phyloP scores from a whole-genome alignment of 2,797 vertebrate species.

The Neomorphus geoffroyi region DNA sequence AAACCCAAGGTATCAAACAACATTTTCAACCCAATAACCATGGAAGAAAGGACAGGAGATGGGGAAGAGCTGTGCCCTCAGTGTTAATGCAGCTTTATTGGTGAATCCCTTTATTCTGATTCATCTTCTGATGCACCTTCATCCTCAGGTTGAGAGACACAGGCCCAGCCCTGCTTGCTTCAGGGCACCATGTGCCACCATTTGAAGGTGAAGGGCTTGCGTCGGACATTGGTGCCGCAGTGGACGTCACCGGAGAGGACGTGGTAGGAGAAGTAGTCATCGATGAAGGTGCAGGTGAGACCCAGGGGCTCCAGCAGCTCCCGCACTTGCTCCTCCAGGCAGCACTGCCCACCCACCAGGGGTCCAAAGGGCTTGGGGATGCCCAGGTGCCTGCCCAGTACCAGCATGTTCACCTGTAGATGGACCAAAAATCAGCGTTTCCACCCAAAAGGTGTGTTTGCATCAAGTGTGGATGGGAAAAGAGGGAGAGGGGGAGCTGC shows the following conservation, averaged over 20 bases:
- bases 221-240: slow-evolving; percentile 88
- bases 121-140: not conserved
- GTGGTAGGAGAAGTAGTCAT: slow-evolving; percentile 86
- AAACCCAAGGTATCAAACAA: not conserved
- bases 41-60: not conserved
- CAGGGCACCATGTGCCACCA: slow-evolving; percentile 89
- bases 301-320: slow-evolving; percentile 83
- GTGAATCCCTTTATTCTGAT: not conserved
- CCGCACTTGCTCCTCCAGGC: slow-evolving; percentile 81
- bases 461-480: not conserved
- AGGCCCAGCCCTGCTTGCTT: not conserved
- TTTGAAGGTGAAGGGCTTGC: slow-evolving; percentile 81
- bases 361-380: slow-evolving; percentile 92
- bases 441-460: not conserved
- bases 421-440: not conserved
- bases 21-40: fast-evolving
- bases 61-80: not conserved
- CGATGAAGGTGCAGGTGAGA: slow-evolving; percentile 85
- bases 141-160: not conserved
- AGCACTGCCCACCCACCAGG: slow-evolving; percentile 79
- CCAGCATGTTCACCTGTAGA: slow-evolving; percentile 91
- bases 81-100: slow-evolving; percentile 18
- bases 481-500: not conserved
- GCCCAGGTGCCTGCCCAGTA: slow-evolving; percentile 85
- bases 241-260: slow-evolving; percentile 81